Evolutionary conservation across 2,797 vertebrate species (phyloP), one percentile per base, ranked within the genome.

Genomic region (Nyctibius grandis): DNA sequence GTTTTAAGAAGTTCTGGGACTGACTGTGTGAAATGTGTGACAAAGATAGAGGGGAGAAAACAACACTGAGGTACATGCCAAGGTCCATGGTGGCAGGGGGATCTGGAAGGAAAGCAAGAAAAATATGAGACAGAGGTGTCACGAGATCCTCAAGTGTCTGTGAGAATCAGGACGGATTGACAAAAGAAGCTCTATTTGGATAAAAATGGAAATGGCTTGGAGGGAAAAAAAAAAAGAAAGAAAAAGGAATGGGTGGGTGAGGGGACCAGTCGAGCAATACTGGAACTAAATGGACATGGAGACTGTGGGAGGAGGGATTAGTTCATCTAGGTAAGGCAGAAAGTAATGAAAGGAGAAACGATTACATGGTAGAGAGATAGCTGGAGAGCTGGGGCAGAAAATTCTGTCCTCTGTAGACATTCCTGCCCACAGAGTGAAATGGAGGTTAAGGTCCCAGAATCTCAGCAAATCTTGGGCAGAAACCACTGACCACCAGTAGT

Each of bases 321-420:
- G 17, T 63, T 25, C 25, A 3, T 23, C 26, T 59, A 56, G 11
- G 28, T 50, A 72, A 68, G 36, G n/a, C 12, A 86, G n/a, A 60
- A 67, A 40, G 33, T 26, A 67, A 70, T 1, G 9, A 73, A 40
- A 75, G 11, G 8, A 81, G 69, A 64, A 88, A 72, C 4, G 4
- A 23, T 36, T 26, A 26, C 25, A 40, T 0, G 0, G 9, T 40
- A 63, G 44, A 59, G 77, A 64, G 61, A 68, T 3, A 69, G 51
- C 9, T 86, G 16, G 23, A 81, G 20, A 13, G 21, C 36, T 18
- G 23, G n/a, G n/a, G 23, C 26, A 75, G 42, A 84, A 90, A 84
- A 81, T 56, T 78, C 36, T 9, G 0, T 67, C 36, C 11, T 83
- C 51, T 56, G 69, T 26, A 65, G 19, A 50, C 20, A 22, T 22